Base-by-base conservation (phyloP, 2,797 vertebrate genomes). In the Anguilla pacifica region DNA sequence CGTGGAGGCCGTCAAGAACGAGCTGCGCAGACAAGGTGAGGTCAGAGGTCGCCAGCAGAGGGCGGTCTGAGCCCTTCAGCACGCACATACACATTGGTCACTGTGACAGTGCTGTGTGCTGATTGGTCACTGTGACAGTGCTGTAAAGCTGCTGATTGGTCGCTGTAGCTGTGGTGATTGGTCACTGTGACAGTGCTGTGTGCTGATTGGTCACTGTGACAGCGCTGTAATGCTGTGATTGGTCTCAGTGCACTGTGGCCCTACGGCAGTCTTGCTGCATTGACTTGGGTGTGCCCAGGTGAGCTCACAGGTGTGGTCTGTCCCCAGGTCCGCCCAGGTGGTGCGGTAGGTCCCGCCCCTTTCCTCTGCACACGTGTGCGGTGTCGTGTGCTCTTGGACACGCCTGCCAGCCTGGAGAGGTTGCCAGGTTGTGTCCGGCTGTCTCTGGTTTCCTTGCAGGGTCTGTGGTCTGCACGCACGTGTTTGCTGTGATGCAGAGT, bases 1-100 rank as follows among this genome's bases (percentile, higher is more conserved):
- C 25, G 98, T 99, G 81, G 98, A 99, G 94, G 98, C 99, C 55
- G 97, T 99, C 88, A 99, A 99, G 94, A 97, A 97, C 91, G 99
- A 99, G 90, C 94, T 99, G 5, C 96, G 98, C 88, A 96, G 98
- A 91, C 98, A 99, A 97, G 98, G 99, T 99, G 92, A 92, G 77
- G 77, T 81, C 77, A 49, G 4, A 43, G 43, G 77, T 81, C 77
- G 22, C 43, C 67, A 1, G 31, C 72, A 5, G 5, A 15, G 43
- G 19, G 39, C 31, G 11, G 1, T 5, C 15, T 19, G 11, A 5
- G 0, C 3, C 11, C 3, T 3, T 11, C 28, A 70, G 2, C 19
- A 74, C 9, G 2, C 5, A 74, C 70, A 74, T 9, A 13, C 70
- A 74, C 10, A 13, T 35, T 1, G 35, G 35, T 35, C 35, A 35